Conservation (phyloP, 1,140 invertebrate species). For the Drosophila nannoptera region DNA sequence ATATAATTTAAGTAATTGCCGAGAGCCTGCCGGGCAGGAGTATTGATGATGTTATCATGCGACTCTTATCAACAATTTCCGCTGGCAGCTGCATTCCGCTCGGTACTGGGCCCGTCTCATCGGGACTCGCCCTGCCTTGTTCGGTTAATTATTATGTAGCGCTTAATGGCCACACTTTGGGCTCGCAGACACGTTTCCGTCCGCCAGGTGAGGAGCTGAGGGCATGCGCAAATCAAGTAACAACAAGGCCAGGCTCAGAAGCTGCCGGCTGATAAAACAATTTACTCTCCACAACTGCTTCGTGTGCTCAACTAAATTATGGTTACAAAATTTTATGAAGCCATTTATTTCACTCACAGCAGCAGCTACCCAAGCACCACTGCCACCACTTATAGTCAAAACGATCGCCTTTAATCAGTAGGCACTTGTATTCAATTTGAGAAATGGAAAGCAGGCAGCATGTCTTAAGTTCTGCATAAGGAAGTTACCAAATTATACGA, state of each 20-base stretch:
- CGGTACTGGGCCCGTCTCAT: not conserved
- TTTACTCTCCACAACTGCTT: conserved; percentile 47
- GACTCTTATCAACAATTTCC: conserved; percentile 71
- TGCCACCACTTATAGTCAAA: conserved; percentile 18
- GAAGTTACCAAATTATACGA: conserved; percentile 63
- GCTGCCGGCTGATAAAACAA: conserved; percentile 69
- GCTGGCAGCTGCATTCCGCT: conserved; percentile 54
- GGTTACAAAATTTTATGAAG: conserved; percentile 77
- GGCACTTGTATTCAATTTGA: conserved; percentile 69
- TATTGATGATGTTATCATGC: conserved; percentile 73
- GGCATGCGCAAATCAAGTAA: conserved; percentile 1
- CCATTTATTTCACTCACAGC: conserved; percentile 72
- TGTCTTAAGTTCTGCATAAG: conserved; percentile 22
- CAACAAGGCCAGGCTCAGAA: conserved; percentile 12
- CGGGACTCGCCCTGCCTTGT: conserved; percentile 24
- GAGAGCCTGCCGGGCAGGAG: conserved; percentile 43
- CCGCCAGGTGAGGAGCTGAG: conserved; percentile 9
- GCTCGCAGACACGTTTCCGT: conserved; percentile 37
- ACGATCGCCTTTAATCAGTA: conserved; percentile 53
- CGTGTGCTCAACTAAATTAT: conserved; percentile 54
- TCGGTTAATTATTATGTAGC: conserved; percentile 69
- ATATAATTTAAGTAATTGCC: conserved; percentile 74
- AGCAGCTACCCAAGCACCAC: not conserved
- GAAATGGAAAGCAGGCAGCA: conserved; percentile 3
- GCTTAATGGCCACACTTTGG: conserved; percentile 66